Base-by-base conservation (phyloP, 2,797 vertebrate species). In the Pipistrellus pipistrellus region DNA sequence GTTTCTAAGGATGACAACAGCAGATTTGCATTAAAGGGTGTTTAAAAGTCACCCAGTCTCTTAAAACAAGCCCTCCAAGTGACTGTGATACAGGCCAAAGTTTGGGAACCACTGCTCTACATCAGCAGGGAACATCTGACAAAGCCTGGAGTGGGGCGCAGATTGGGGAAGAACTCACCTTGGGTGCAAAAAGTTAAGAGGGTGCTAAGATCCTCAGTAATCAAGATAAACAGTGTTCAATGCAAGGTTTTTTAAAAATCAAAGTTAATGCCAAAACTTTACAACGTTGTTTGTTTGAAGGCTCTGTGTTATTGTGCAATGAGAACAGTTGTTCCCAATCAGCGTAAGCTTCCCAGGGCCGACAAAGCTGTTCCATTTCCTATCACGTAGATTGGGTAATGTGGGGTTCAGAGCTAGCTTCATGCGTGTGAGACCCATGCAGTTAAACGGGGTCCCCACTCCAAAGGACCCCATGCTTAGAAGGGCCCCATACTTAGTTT, bases 251-350 rank as follows among this genome's bases (percentile, higher is more conserved):
- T 71, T 71, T 12, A 6, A 20, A 64, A 73, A 77, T 75, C 10
- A 77, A 82, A 88, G 76, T 88, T 32, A 78, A 86, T 55, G 78
- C 35, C 69, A 88, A 93, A 73, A 93, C 68, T 46, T 23, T 55
- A 64, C 3, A 30, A 13, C 3, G 38, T 23, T 77, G 27, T 85
- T 91, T 75, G 38, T 72, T 76, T 93, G 41, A 82, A 71, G 73
- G 55, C 17, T 18, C 21, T 41, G 14, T 20, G 6, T 76, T 85
- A 72, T 85, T 85, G 53, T 51, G 75, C 55, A 89, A 89, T 10
- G 38, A 11, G 12, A 51, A 82, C 88, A 89, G 62, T 68, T 89
- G 80, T 83, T 89, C 68, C 76, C 55, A 44, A 59, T 78, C 75
- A 89, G 53, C 46, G 1, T 85, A 59, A 6, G 68, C n/a, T 71